Evolutionary conservation across 2,888 invertebrate genomes (phyloP), one percentile per base, ranked within the genome.

Genomic region (Ariolimax columbianus): DNA sequence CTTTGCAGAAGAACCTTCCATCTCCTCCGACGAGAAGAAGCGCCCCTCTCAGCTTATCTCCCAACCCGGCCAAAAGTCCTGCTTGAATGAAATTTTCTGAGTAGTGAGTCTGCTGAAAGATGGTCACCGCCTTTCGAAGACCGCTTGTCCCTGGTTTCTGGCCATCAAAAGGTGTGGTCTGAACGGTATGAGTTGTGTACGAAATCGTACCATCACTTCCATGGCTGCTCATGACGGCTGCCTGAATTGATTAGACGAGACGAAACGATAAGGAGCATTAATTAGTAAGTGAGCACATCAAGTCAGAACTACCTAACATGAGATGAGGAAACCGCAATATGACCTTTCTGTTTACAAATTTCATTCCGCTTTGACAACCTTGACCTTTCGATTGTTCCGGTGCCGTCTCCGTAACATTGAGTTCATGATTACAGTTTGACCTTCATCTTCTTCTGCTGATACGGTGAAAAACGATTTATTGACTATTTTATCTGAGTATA

Each of bases 71-170:
- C 91, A 97, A 96, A 88, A 99, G 95, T 93, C 97, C 98, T 92
- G 97, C 97, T 94, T 99, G 99, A 75, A 99, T 96, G 94, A 99
- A 99, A 95, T 99, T 99, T 95, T 99, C 99, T 0, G 99, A 98
- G 94, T 99, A 99, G 94, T 95, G 88, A 59, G 91, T 88, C 92
- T 96, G 96, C 91, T 96, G 96, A 93, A 98, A 99, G 90, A 97
- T 96, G 94, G 96, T 97, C 82, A 98, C 98, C 94, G 97, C 97
- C 95, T 99, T 99, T 88, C 99, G 95, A 78, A 99, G 96, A 86
- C 99, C 99, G 93, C 98, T 99, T 0, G 99, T 99, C 87, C 99
- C 99, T 90, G 99, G 99, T 95, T 99, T 99, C 95, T 99, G 99
- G 59, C 97, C 99, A 90, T 97, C 97, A 94, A 96, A 97, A 11